These are phyloP conservation scores for Cotesia vestalis DNA, from an alignment of 1,140 invertebrate species.

Conservation along the genomic window DNA sequence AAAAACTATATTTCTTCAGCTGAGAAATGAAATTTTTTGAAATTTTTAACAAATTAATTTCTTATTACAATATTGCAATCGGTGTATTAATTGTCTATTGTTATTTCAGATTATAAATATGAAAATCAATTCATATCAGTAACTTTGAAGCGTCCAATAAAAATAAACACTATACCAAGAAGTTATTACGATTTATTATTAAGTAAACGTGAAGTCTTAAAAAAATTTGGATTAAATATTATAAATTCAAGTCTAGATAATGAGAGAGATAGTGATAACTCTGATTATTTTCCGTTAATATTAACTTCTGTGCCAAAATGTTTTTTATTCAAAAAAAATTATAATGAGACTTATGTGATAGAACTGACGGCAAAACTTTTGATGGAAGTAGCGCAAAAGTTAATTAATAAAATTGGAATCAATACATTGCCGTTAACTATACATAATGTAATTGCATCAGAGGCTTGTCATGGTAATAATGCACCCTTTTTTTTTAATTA, in stretches of 20 bases:
- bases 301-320: constrained; percentile 56
- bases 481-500: too few relatives aligned
- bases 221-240: constrained; percentile 53
- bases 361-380: constrained; percentile 48
- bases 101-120: constrained; percentile 52
- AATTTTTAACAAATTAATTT: too few relatives aligned
- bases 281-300: constrained; percentile 30
- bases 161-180: constrained; percentile 45
- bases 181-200: constrained; percentile 43
- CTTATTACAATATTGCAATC: too few relatives aligned
- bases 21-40: too few relatives aligned
- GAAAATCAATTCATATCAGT: constrained; percentile 47
- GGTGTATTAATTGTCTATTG: constrained; percentile 3
- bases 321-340: constrained; percentile 49
- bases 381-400: constrained; percentile 51
- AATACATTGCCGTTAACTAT: constrained; percentile 55
- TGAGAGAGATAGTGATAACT: constrained; percentile 27
- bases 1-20: too few relatives aligned
- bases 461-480: constrained; percentile 60
- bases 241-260: not conserved
- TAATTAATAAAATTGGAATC: constrained; percentile 37
- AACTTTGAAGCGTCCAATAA: constrained; percentile 49
- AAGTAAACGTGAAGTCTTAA: constrained; percentile 43
- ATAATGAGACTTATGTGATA: constrained; percentile 41
- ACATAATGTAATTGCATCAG: constrained; percentile 58